A percentile compares a stretch with the other conserved stretches of the same genome.
phyloP scores from a whole-genome alignment of 1,140 invertebrate species.

The Drosophila sucinea region DNA sequence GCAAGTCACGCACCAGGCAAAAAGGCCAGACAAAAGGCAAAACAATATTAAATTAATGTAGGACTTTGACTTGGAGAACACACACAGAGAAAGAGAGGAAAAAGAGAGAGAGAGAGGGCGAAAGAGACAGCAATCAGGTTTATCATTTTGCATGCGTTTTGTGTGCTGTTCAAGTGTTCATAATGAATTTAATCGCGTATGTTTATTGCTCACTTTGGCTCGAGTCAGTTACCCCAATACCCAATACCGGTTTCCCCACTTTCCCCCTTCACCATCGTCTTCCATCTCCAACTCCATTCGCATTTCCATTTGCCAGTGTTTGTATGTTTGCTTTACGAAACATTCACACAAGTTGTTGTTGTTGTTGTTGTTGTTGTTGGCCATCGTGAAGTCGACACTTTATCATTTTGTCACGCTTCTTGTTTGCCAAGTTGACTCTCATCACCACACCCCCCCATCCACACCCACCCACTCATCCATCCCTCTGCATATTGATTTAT shows the following conservation, averaged over 20 bases:
- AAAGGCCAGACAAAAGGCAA: constrained; percentile 17
- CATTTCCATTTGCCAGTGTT: constrained; percentile 2
- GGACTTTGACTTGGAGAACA: constrained; percentile 2
- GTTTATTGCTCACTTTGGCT: constrained; percentile 77
- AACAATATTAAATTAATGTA: constrained; percentile 53
- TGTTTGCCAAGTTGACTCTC: constrained; percentile 64
- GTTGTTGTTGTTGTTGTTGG: constrained; percentile 36
- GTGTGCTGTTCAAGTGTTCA: constrained; percentile 74
- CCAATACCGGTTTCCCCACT: neutral
- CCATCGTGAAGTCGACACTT: constrained; percentile 52
- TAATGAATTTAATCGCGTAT: constrained; percentile 81
- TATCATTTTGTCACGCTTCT: constrained; percentile 75
- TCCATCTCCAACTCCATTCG: neutral
- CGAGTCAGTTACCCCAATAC: constrained; percentile 3
- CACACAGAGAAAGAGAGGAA: constrained; percentile 32
- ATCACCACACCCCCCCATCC: constrained; percentile 46
- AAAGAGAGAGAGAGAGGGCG: constrained; percentile 21
- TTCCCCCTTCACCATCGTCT: neutral
- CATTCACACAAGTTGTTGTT: constrained; percentile 51
- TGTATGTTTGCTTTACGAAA: constrained; percentile 19
- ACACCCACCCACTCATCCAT: constrained; percentile 30
- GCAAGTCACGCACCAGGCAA: constrained; percentile 9
- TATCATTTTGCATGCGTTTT: constrained; percentile 72
- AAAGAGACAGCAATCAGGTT: constrained; percentile 50
- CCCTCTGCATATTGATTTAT: constrained; percentile 74